These are phyloP conservation scores for Lissonota sp. DNA, from an alignment of 2,888 invertebrate genomes.

Conservation along the genomic window DNA sequence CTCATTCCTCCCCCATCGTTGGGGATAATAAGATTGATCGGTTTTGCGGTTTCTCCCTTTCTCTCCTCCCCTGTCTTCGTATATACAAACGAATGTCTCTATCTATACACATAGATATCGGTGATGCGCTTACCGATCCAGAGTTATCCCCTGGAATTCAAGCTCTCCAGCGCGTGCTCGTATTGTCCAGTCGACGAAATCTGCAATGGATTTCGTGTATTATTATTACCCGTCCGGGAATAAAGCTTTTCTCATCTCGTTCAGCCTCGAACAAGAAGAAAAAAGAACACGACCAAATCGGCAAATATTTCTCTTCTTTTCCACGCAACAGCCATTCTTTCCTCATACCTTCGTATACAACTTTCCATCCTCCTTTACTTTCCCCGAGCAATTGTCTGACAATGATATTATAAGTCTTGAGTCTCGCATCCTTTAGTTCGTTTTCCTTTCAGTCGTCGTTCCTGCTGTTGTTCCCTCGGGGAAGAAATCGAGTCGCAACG, in stretches of 20 bases:
- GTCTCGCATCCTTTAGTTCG: not conserved
- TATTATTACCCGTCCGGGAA: constrained; percentile 35
- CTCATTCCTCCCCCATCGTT: constrained; percentile 29
- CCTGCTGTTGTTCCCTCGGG: constrained; percentile 11
- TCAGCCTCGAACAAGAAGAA: constrained; percentile 18
- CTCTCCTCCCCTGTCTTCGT: constrained; percentile 11
- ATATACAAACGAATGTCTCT: constrained; percentile 10
- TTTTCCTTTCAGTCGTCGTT: constrained; percentile 29
- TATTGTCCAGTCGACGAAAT: constrained; percentile 51
- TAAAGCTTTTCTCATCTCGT: constrained; percentile 26
- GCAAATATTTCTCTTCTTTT: constrained; percentile 41
- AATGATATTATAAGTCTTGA: constrained; percentile 56
- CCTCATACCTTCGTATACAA: constrained; percentile 12
- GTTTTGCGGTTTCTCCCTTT: constrained; percentile 37
- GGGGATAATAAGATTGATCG: constrained; percentile 58
- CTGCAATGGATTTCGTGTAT: constrained; percentile 32
- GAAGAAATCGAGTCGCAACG: not conserved
- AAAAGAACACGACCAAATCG: constrained; percentile 37
- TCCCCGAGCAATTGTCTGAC: constrained; percentile 48
- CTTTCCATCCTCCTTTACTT: constrained; percentile 6
- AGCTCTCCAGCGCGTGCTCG: constrained; percentile 28
- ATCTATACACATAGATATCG: not conserved
- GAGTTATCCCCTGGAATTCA: constrained; percentile 39
- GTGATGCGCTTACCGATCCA: not conserved
- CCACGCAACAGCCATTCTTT: constrained; percentile 9